phyloP scores from a whole-genome alignment of 1,140 invertebrate species.

The Sinonovacula constricta region DNA sequence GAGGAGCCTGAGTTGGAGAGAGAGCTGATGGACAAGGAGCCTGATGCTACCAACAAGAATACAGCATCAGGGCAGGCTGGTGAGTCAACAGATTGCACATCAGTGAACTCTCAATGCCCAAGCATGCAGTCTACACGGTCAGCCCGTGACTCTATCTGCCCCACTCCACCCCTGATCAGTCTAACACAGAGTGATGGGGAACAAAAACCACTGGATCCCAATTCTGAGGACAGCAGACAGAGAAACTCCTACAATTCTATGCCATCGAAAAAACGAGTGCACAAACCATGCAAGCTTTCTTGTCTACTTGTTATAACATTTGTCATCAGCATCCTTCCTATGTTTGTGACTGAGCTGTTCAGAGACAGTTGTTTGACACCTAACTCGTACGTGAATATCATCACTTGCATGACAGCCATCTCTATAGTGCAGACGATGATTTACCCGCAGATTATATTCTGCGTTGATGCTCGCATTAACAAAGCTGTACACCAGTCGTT shows the following conservation, averaged over 20 bases:
- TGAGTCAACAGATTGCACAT: background rate
- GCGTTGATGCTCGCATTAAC: slow-evolving; percentile 63
- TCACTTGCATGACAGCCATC: slow-evolving; percentile 69
- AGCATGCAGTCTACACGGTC: slow-evolving; percentile 24
- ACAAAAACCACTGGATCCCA: slow-evolving; percentile 31
- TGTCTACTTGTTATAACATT: slow-evolving; percentile 65
- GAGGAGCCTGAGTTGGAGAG: slow-evolving; percentile 46
- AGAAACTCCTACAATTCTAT: slow-evolving; percentile 30
- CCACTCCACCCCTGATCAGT: slow-evolving; percentile 48
- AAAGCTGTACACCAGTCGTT: slow-evolving; percentile 62
- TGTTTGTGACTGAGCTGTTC: slow-evolving; percentile 64
- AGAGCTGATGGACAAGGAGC: slow-evolving; percentile 31
- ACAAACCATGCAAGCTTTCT: slow-evolving; percentile 54
- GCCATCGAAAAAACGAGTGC: slow-evolving; percentile 1
- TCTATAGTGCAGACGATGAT: slow-evolving; percentile 70
- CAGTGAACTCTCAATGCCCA: slow-evolving; percentile 9
- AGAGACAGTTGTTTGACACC: slow-evolving; percentile 50
- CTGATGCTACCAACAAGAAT: background rate
- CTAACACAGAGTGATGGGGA: slow-evolving; percentile 38
- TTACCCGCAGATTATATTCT: slow-evolving; percentile 69
- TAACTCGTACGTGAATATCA: slow-evolving; percentile 63
- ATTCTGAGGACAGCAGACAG: slow-evolving; percentile 14
- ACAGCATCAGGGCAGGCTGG: background rate
- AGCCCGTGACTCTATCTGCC: slow-evolving; percentile 35
- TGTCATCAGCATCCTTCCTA: slow-evolving; percentile 64